A percentile compares a stretch with the other conserved stretches of the same genome.
Evolutionary conservation across 2,113 vertebrate species (phyloP).

Genomic region (Scortum barcoo): DNA sequence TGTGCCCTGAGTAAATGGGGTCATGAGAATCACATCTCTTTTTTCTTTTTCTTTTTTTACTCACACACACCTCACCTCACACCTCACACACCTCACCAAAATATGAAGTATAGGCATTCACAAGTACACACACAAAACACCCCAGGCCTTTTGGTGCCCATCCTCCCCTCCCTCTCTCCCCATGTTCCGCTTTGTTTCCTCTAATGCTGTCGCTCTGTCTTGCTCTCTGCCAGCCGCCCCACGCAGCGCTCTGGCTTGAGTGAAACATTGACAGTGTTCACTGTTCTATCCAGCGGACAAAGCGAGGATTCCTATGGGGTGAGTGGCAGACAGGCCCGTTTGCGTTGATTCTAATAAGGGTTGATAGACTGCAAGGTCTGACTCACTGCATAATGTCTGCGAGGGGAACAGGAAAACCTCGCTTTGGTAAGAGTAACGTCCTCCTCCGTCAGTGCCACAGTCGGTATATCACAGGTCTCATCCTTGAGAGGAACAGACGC

Average conservation of each 20-base stretch:
- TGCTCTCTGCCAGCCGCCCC: constrained; percentile 1
- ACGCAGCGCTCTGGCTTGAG: background rate
- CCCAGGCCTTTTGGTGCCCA: background rate
- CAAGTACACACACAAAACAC: constrained; percentile 6
- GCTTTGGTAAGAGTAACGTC: background rate
- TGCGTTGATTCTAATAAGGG: constrained; percentile 40
- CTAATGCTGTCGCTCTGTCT: background rate
- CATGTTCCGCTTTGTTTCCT: constrained; percentile 21
- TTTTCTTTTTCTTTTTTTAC: constrained; percentile 2
- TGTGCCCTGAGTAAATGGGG: constrained; percentile 48
- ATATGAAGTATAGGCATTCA: background rate
- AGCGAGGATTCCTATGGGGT: background rate
- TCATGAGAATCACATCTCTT: constrained; percentile 5
- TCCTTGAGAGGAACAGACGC: background rate
- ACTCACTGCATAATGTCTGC: constrained; percentile 31
- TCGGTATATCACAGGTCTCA: background rate
- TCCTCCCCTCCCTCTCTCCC: background rate
- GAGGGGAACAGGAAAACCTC: background rate
- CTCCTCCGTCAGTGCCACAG: background rate
- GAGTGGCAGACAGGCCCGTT: constrained; percentile 6
- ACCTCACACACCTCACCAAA: constrained; percentile 9
- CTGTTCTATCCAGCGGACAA: background rate
- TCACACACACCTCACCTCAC: constrained; percentile 8
- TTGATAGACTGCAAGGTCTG: constrained; percentile 37
- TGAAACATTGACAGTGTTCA: constrained; percentile 3